Evolutionary conservation across 2,113 vertebrate species (phyloP), one percentile per base, ranked within the genome.

Genomic region (Odocoileus virginianus): DNA sequence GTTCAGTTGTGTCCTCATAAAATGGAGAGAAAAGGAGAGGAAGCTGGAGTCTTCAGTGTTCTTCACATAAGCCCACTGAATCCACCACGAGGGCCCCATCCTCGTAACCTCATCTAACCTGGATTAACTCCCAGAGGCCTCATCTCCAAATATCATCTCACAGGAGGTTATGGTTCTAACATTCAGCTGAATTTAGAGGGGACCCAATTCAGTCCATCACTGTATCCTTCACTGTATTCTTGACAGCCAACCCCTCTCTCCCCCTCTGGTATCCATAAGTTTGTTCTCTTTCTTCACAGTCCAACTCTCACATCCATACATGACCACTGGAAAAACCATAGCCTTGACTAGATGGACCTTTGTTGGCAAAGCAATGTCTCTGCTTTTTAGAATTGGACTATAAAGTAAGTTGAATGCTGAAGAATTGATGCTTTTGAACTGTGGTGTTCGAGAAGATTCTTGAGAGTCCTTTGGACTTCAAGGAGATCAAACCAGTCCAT

Each of bases 281-380:
- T 40, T 76, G 40, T 43, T 76, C 23, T 76, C 12, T 76, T 40
- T 71, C 67, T 71, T 71, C 23, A 71, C 6, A 13, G n/a, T 71
- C n/a, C 33, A 71, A 71, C 17, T 71, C 64, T 21, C n/a, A 71
- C 64, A 36, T 71, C 9, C 19, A 71, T 40, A 40, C 2, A 40
- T 71, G 19, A 40, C 67, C 3, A n/a, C 67, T 40, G 4, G 67
- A 40, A 71, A 71, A 40, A 71, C n/a, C 67, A 71, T 40, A 71
- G n/a, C n/a, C 67, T 40, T 71, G 19, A 71, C n/a, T 36, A 71
- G 67, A 40, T 0, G 2, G 19, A 40, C n/a, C 19, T 23, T 71
- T 40, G n/a, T 40, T 71, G 67, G 67, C n/a, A 23, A 71, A 71
- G 10, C 36, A 71, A 71, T 12, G 67, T 71, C 67, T 71, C 67